Evolutionary conservation across 2,888 invertebrate genomes (phyloP).

Genomic region (Rhodophaea formosa): DNA sequence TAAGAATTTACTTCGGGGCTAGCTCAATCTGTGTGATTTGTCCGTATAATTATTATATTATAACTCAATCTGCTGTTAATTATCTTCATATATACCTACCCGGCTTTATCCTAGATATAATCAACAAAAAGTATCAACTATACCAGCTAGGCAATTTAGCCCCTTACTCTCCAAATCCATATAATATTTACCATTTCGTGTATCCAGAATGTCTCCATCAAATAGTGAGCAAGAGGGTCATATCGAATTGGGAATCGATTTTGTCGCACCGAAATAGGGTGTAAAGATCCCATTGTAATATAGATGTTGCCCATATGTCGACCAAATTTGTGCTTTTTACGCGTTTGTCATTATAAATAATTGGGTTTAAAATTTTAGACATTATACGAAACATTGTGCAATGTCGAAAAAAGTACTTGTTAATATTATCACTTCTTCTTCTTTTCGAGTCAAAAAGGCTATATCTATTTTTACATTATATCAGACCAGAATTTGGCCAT

Average conservation of each 20-base stretch:
- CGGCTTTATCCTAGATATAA: too few species aligned
- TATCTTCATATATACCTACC: too few species aligned
- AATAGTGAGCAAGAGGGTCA: slow-evolving; percentile 67
- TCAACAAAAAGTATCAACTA: not conserved
- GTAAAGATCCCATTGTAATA: slow-evolving; percentile 74
- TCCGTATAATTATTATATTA: too few species aligned
- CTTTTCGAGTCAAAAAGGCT: too few species aligned
- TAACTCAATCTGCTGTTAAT: too few species aligned
- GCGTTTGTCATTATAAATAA: slow-evolving; percentile 34
- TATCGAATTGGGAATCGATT: slow-evolving; percentile 78
- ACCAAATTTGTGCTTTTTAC: slow-evolving; percentile 39
- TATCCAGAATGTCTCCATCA: slow-evolving; percentile 44
- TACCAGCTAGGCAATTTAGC: not conserved
- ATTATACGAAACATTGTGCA: not conserved
- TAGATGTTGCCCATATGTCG: slow-evolving; percentile 75
- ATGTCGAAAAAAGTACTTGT: too few species aligned
- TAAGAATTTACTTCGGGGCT: too few species aligned
- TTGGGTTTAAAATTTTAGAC: slow-evolving; percentile 17
- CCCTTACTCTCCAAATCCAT: not conserved
- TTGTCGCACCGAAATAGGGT: slow-evolving; percentile 77
- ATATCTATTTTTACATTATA: too few species aligned
- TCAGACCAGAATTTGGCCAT: too few species aligned
- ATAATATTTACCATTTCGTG: slow-evolving; percentile 18
- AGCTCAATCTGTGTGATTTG: too few species aligned
- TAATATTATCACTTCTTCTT: too few species aligned